These are phyloP conservation scores for Chlorops oryzae DNA, from an alignment of 1,140 invertebrate genomes.

Conservation along the genomic window DNA sequence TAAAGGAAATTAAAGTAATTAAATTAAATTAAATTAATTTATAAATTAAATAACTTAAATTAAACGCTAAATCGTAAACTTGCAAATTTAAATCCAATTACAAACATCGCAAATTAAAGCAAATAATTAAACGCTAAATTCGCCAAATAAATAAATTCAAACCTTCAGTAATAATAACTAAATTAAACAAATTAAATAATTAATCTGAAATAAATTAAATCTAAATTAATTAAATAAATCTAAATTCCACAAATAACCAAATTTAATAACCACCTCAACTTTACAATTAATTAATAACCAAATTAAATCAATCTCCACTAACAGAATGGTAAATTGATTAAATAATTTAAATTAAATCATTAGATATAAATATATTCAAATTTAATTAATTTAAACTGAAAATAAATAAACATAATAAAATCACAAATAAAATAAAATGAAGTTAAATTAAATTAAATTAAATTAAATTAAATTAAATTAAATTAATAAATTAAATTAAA, in stretches of 20 bases:
- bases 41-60: too few species aligned
- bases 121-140: too few species aligned
- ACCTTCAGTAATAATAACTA: not conserved
- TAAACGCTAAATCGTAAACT: too few species aligned
- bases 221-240: not conserved
- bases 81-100: too few species aligned
- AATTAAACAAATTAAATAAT: not conserved
- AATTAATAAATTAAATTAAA: not conserved
- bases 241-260: not conserved
- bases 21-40: too few species aligned
- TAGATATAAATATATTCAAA: not conserved
- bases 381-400: not conserved
- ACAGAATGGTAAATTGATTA: not conserved
- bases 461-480: not conserved
- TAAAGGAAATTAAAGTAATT: too few species aligned
- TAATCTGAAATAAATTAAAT: not conserved
- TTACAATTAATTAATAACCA: too few species aligned
- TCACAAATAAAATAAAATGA: too few species aligned
- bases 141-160: not conserved
- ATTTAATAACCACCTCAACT: not conserved
- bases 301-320: not conserved
- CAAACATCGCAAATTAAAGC: too few species aligned
- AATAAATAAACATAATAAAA: not conserved
- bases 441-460: not conserved
- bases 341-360: not conserved